phyloP scores from a whole-genome alignment of 2,888 invertebrate species.

The Osmoderma eremita region DNA sequence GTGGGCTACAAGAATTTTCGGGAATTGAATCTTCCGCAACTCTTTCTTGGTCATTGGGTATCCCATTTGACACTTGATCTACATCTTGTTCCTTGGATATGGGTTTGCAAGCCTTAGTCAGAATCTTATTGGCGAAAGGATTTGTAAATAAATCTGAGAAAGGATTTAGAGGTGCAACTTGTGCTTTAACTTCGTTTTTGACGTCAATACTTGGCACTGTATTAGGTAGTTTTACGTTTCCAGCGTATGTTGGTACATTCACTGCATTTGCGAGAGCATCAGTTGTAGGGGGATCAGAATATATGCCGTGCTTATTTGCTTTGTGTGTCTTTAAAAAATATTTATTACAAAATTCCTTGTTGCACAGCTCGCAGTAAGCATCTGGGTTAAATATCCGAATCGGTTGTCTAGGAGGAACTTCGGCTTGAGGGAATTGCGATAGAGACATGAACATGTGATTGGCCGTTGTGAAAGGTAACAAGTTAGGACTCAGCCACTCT shows the following conservation, averaged over 20 bases:
- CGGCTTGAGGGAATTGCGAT: slow-evolving; percentile 60
- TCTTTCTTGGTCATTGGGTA: slow-evolving; percentile 24
- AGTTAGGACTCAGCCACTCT: slow-evolving; percentile 60
- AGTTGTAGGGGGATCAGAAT: slow-evolving; percentile 62
- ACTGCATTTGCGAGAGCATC: slow-evolving; percentile 50
- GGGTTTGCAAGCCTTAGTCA: slow-evolving; percentile 33
- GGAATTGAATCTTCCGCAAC: slow-evolving; percentile 23
- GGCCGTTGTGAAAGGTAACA: slow-evolving; percentile 62
- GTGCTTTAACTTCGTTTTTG: slow-evolving; percentile 55
- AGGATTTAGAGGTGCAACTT: slow-evolving; percentile 56
- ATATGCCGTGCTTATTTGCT: slow-evolving; percentile 96
- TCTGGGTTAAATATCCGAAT: slow-evolving; percentile 94
- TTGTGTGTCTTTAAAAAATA: slow-evolving; percentile 98
- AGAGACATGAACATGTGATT: slow-evolving; percentile 62
- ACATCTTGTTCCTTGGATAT: slow-evolving; percentile 28
- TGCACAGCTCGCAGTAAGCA: slow-evolving; percentile 96
- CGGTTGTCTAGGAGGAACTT: slow-evolving; percentile 66
- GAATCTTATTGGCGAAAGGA: slow-evolving; percentile 76
- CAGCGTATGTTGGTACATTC: slow-evolving; percentile 57
- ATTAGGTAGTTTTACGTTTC: slow-evolving; percentile 58
- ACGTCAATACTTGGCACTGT: slow-evolving; percentile 59
- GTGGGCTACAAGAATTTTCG: slow-evolving; percentile 60
- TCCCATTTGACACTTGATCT: slow-evolving; percentile 51
- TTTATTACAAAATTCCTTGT: slow-evolving; percentile 98
- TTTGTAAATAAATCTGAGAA: slow-evolving; percentile 79